Base-by-base conservation (phyloP, 2,888 invertebrate species). In the Hemicrepidius hirtus region DNA sequence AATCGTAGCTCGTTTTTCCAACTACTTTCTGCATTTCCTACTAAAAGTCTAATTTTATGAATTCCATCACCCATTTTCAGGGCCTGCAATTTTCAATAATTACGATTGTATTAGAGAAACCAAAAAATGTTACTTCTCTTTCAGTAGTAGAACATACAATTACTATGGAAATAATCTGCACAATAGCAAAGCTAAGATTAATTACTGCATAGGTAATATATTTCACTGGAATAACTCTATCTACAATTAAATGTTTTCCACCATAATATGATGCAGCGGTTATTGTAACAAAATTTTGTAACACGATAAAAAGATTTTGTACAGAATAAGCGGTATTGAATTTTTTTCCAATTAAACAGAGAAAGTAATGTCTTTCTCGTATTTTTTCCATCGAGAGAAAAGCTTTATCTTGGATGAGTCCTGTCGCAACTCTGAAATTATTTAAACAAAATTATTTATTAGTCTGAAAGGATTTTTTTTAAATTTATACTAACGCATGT, bases 221-320 rank as follows among this genome's bases (percentile, higher is more conserved):
- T 40, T 44, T 16, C 0, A 55, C 13, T 5, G 62, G 35, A 9
- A 49, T 32, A 0, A 20, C 18, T 6, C 12, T 7, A 37, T 50
- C 24, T 16, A 9, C 13, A 16, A 68, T 41, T 2, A 53, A n/a
- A 53, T 50, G 24, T 55, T 53, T 62, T 28, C 68, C 68, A n/a
- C 18, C 9, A 55, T 62, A 68, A 44, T 53, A 68, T 41, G 62
- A 20, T 5, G 44, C 40, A 4, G 55, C 37, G 28, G 55, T 63
- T 18, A 53, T 50, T 6, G 24, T 59, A n/a, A 71, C 32, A 41
- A 71, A 62, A 10, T 40, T 53, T 21, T 64, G 53, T 13, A 64
- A 18, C 18, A 69, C 28, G 21, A 69, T 53, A 12, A 69, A 28
- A 7, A 69, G 32, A n/a, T 44, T 44, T 28, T 69, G 69, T 5